Evolutionary conservation across 2,797 vertebrate genomes (phyloP).

Genomic region (Sebastes reedi): DNA sequence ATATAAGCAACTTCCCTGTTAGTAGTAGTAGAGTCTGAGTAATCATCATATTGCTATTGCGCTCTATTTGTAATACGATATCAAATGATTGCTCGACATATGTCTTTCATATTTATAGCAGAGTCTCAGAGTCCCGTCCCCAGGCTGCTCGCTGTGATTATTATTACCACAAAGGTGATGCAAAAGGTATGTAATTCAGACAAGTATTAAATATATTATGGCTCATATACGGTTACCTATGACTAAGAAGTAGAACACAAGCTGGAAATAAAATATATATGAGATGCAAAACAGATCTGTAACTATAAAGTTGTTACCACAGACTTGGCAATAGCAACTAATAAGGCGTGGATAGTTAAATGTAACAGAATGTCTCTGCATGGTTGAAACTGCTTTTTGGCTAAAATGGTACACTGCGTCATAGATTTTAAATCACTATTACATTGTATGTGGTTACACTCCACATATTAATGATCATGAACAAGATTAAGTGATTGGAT

Average conservation of each 20-base stretch:
- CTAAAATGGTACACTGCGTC: background rate
- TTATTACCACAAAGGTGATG: conserved; percentile 2
- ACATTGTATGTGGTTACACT: background rate
- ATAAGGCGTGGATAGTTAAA: background rate
- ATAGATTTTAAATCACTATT: conserved; percentile 2
- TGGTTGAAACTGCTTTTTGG: background rate
- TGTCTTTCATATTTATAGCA: background rate
- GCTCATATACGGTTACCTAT: background rate
- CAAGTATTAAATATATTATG: background rate
- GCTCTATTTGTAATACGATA: background rate
- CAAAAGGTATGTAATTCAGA: conserved; percentile 12
- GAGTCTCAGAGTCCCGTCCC: background rate
- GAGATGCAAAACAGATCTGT: background rate
- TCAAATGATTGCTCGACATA: background rate
- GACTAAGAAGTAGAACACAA: background rate
- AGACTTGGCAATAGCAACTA: background rate
- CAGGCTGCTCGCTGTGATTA: background rate
- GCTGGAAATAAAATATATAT: background rate
- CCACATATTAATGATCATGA: background rate
- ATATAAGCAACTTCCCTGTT: conserved; percentile 28
- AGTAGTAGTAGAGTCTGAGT: background rate
- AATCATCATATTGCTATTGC: background rate
- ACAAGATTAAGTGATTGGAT: background rate
- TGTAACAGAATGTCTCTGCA: background rate
- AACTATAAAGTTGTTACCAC: background rate